Base-by-base conservation (phyloP, 2,113 vertebrate species). In the Haemorhous mexicanus region DNA sequence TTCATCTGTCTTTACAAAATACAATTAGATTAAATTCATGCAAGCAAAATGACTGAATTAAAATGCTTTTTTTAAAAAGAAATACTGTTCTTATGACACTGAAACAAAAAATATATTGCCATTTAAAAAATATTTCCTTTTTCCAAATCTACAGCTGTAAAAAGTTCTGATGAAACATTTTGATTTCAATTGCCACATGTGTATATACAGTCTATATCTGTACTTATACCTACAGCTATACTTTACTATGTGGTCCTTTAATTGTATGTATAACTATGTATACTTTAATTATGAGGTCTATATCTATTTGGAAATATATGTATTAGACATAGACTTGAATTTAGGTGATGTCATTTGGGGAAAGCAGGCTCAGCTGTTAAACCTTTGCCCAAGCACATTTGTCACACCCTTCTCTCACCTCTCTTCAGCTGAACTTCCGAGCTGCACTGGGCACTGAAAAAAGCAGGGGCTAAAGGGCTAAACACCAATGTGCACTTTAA, bases 401-500 rank as follows among this genome's bases (percentile, higher is more conserved):
- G 3, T 30, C 32, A 58, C 6, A 35, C 12, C 8, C 2, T 90
- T 39, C 32, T 49, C 18, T 52, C 13, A 49, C 0, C 1, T 6
- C 9, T 44, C 22, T 74, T 85, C 50, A 77, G 32, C 13, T 3
- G 5, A 53, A 22, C 7, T 44, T n/a, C 53, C 70, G 32, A 37
- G 28, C 13, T 0, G 1, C 44, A 49, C 1, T 23, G 3, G 15
- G 13, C 19, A 44, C 22, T 28, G 8, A 18, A 16, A 35, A 69
- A 73, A 13, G 7, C 6, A 35, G 10, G 6, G 6, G 0, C 27
- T 76, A 61, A 84, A 82, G 39, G 4, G 15, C 2, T 61, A 79
- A 82, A 47, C 26, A 52, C 1, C 21, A 13, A 33, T 4, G 3
- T 39, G 7, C 16, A 39, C 11, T 93, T 53, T 10, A 52, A 64